Conservation (phyloP, 1,140 invertebrate genomes). For the Aplysia californica region DNA sequence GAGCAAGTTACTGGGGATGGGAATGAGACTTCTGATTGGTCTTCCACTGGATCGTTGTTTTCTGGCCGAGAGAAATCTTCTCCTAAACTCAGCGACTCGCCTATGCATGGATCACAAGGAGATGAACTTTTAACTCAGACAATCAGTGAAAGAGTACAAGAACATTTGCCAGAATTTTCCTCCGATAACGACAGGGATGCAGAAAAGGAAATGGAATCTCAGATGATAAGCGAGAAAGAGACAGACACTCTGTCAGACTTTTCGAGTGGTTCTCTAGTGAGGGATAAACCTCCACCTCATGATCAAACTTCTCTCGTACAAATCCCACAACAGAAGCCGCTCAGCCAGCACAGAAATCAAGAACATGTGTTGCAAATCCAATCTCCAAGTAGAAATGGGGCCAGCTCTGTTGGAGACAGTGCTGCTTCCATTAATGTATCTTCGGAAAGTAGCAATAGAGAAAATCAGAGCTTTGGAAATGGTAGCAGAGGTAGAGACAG, state of each 20-base stretch:
- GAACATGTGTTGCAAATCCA: no score
- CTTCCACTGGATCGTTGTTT: slow-evolving; percentile 34
- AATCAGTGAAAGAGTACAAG: slow-evolving; percentile 38
- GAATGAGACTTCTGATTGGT: slow-evolving; percentile 46
- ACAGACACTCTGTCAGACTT: slow-evolving; percentile 30
- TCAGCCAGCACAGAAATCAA: no score
- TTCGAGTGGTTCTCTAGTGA: slow-evolving; percentile 14
- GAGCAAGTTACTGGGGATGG: slow-evolving; percentile 13
- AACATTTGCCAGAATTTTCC: slow-evolving; percentile 28
- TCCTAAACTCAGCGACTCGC: background rate
- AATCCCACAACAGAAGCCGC: no score
- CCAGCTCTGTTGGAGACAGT: no score
- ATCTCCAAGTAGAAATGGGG: no score
- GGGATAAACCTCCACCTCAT: background rate
- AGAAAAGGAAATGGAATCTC: slow-evolving; percentile 29
- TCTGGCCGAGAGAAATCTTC: slow-evolving; percentile 4
- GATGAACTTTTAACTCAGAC: slow-evolving; percentile 43
- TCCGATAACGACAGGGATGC: slow-evolving; percentile 10
- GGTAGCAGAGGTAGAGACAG: no score
- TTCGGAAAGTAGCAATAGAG: no score
- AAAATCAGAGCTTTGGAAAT: no score
- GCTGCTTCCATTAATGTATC: no score
- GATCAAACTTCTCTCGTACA: no score
- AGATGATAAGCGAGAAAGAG: slow-evolving; percentile 24
- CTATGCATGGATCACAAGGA: slow-evolving; percentile 17